A percentile compares a stretch with the other conserved stretches of the same genome.
Evolutionary conservation across 2,888 invertebrate species (phyloP).

Genomic region (Caenorhabditis sp.): DNA sequence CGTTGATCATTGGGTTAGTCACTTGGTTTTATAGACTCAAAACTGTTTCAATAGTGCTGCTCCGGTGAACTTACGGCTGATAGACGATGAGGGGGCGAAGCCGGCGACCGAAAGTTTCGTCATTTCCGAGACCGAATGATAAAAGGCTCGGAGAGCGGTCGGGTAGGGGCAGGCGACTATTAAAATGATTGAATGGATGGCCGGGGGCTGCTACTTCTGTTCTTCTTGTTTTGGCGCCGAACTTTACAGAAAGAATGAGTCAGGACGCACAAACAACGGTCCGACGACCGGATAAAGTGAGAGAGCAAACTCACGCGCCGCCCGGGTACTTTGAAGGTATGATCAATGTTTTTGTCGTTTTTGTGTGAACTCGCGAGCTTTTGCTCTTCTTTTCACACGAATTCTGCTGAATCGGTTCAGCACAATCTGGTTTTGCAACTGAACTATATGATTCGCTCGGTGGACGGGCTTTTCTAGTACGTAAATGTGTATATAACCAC

Average conservation of each 20-base stretch:
- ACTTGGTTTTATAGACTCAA: slow-evolving; percentile 1
- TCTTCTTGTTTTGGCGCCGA: background rate
- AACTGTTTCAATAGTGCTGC: slow-evolving; percentile 5
- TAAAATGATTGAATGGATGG: background rate
- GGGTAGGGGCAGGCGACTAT: background rate
- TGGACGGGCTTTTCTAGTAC: too few species aligned
- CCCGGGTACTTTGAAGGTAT: background rate
- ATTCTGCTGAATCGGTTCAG: too few species aligned
- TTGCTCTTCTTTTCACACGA: too few species aligned
- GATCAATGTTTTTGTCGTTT: too few species aligned
- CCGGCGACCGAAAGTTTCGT: slow-evolving; percentile 2
- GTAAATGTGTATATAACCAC: too few species aligned
- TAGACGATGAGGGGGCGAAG: slow-evolving; percentile 25
- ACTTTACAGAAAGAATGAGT: background rate
- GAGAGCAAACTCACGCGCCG: slow-evolving; percentile 16
- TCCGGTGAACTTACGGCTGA: slow-evolving; percentile 13
- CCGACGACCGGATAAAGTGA: slow-evolving; percentile 8
- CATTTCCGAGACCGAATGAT: background rate
- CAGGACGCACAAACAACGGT: slow-evolving; percentile 1
- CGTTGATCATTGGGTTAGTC: slow-evolving; percentile 33
- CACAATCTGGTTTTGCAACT: too few species aligned
- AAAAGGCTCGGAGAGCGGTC: background rate
- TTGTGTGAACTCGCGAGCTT: too few species aligned
- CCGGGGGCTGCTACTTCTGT: background rate
- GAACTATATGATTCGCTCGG: too few species aligned